Conservation (phyloP, 2,888 invertebrate species). For the Melinaea menophilus region DNA sequence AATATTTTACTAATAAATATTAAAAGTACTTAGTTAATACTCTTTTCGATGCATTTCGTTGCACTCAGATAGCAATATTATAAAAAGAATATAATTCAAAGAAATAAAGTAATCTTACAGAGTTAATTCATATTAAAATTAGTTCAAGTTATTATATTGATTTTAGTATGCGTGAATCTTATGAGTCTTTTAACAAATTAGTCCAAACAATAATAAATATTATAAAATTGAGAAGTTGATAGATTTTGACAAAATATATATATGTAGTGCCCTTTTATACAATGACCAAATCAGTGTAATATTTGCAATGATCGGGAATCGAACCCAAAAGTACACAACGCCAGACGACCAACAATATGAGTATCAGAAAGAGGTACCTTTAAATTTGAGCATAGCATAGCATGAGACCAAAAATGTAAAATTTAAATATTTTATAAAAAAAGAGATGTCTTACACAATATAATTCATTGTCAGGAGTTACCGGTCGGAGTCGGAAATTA, state of each 20-base stretch:
- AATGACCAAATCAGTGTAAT: not conserved
- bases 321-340: not conserved
- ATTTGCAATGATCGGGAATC: not conserved
- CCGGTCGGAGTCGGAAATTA: constrained; percentile 4
- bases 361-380: not conserved
- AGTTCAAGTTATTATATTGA: not conserved
- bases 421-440: not conserved
- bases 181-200: too few species aligned
- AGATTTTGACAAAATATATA: too few species aligned
- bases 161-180: not conserved
- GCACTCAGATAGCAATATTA: not conserved
- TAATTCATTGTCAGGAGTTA: constrained; percentile 2
- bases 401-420: constrained; percentile 4
- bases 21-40: too few species aligned
- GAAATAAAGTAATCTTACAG: not conserved
- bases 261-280: too few species aligned
- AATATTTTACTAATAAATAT: too few species aligned
- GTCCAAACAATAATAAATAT: not conserved
- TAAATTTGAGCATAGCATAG: not conserved
- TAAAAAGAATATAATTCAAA: not conserved
- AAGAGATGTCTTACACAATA: constrained; percentile 3
- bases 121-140: not conserved
- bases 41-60: too few species aligned
- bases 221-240: not conserved
- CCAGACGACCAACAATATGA: not conserved